phyloP scores from a whole-genome alignment of 2,888 invertebrate genomes.

The Molorchus minor region DNA sequence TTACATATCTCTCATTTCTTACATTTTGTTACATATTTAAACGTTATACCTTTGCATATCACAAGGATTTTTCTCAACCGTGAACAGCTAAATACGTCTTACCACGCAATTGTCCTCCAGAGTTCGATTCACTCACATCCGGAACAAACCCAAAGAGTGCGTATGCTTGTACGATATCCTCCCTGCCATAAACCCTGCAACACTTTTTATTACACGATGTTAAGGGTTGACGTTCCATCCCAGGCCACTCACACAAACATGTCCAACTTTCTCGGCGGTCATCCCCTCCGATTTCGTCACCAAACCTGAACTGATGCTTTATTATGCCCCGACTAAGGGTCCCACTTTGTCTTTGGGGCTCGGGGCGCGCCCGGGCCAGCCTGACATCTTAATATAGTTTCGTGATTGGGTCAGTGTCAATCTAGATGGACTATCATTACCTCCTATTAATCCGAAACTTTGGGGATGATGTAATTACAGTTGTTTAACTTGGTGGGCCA shows the following conservation, averaged over 20 bases:
- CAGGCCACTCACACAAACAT: background rate
- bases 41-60: too few relatives aligned
- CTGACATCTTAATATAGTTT: constrained; percentile 28
- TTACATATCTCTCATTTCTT: too few relatives aligned
- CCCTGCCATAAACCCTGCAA: background rate
- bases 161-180: background rate
- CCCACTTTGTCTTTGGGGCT: constrained; percentile 19
- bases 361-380: constrained; percentile 15
- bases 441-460: constrained; percentile 30
- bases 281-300: background rate
- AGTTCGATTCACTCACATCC: too few relatives aligned
- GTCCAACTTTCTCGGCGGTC: background rate
- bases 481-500: constrained; percentile 22
- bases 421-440: constrained; percentile 30
- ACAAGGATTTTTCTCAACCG: too few relatives aligned
- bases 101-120: too few relatives aligned
- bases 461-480: constrained; percentile 27
- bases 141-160: background rate
- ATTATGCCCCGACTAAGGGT: background rate
- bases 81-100: too few relatives aligned
- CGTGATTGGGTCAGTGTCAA: constrained; percentile 29
- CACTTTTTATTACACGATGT: background rate
- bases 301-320: constrained; percentile 4
- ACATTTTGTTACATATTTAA: too few relatives aligned
- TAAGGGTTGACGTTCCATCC: background rate